Conservation (phyloP, 2,113 vertebrate species). For the Trichomycterus rosablanca region DNA sequence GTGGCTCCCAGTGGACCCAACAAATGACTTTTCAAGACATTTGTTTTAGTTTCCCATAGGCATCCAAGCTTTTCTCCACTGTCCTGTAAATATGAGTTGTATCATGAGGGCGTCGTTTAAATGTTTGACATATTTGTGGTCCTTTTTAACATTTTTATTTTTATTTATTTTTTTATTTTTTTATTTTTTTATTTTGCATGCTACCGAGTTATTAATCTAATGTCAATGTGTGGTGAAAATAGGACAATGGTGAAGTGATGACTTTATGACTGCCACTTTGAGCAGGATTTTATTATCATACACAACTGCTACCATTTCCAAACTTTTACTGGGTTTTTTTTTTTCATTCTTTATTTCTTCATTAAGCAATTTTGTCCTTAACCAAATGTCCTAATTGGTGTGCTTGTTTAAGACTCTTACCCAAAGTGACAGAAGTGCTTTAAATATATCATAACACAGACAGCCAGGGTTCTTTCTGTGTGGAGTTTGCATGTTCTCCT, state of each 20-base stretch:
- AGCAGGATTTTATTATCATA: slow-evolving; percentile 20
- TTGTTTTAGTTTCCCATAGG: not conserved
- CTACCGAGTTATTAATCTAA: too few relatives aligned
- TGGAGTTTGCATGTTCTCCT: too few relatives aligned
- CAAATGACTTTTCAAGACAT: not conserved
- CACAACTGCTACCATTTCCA: not conserved
- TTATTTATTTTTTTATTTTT: slow-evolving; percentile 3
- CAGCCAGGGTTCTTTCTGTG: too few relatives aligned
- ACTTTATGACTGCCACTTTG: slow-evolving; percentile 22
- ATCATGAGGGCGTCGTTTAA: not conserved
- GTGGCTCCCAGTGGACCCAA: not conserved
- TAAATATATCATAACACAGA: too few relatives aligned
- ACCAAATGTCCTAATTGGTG: too few relatives aligned
- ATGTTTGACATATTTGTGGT: not conserved
- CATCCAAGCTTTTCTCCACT: too few relatives aligned
- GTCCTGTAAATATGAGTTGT: too few relatives aligned
- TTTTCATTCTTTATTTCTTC: too few relatives aligned
- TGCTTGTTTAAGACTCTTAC: too few relatives aligned
- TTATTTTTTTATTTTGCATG: slow-evolving; percentile 8
- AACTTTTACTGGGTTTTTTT: slow-evolving; percentile 7
- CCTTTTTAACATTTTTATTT: too few relatives aligned
- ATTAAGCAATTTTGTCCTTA: too few relatives aligned
- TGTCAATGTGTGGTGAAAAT: slow-evolving; percentile 11
- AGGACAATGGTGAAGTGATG: slow-evolving; percentile 9
- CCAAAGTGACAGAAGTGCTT: too few relatives aligned